phyloP scores from a whole-genome alignment of 1,140 invertebrate genomes.

The Ruditapes philippinarum region DNA sequence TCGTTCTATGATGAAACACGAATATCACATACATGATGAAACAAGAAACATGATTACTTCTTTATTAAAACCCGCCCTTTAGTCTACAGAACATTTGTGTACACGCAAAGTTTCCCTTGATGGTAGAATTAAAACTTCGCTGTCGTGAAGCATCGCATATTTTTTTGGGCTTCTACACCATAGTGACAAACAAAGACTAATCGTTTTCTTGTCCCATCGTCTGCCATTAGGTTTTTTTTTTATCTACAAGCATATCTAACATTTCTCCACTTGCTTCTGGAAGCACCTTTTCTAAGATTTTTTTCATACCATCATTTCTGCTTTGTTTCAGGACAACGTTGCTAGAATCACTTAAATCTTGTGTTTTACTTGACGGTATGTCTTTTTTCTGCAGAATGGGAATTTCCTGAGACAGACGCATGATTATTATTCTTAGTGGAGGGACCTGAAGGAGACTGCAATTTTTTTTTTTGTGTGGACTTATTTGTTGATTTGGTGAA shows the following conservation, averaged over 20 bases:
- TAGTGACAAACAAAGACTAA: neutral
- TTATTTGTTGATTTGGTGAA: too few species aligned
- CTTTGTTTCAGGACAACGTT: too few species aligned
- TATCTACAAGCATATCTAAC: neutral
- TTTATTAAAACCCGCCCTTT: neutral
- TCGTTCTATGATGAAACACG: too few species aligned
- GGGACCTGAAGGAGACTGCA: too few species aligned
- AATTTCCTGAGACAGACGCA: too few species aligned
- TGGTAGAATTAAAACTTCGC: neutral
- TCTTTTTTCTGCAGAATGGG: too few species aligned
- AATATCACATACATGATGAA: too few species aligned
- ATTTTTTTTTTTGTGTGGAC: too few species aligned
- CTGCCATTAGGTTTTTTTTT: neutral
- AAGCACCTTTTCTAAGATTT: neutral
- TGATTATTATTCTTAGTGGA: too few species aligned
- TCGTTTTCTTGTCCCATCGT: neutral
- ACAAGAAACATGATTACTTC: neutral
- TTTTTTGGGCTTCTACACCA: slow-evolving; percentile 15
- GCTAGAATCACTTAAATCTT: too few species aligned
- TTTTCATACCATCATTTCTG: neutral
- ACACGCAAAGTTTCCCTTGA: neutral
- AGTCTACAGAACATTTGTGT: neutral
- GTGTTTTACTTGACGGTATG: too few species aligned
- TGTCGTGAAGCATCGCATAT: neutral
- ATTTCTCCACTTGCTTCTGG: neutral